Evolutionary conservation across 2,888 invertebrate genomes (phyloP), one percentile per base, ranked within the genome.

Genomic region (Harpalus rubripes): DNA sequence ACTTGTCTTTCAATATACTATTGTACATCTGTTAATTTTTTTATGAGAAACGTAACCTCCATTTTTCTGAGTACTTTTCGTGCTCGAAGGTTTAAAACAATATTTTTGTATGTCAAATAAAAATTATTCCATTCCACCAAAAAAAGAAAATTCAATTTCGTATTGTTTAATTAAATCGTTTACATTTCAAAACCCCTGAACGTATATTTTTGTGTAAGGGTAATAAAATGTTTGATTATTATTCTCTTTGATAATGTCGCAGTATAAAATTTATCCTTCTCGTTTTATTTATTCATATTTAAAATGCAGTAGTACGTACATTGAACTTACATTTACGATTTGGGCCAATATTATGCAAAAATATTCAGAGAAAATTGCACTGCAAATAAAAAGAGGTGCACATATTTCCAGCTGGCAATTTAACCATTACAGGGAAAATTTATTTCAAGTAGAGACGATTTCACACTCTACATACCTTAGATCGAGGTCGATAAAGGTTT

Each of bases 291-390:
- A 4, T 7, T 0, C 12, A 39, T 68, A 68, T 68, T 68, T 65
- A n/a, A 65, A 65, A 65, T 39, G 32, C 26, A n/a, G 22, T 22
- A 32, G 5, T 32, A 32, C n/a, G 68, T 68, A 6, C 39, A 68
- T 15, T 68, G 68, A 68, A 68, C 39, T 68, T 68, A 68, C 12
- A 68, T 32, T 68, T 15, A 26, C 32, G 39, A 68, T 32, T 68
- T 15, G 10, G 68, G 39, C 32, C n/a, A 68, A 68, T 68, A 39
- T 68, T 39, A 68, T 39, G 32, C 15, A 39, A 26, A 32, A 65
- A 26, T 26, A 32, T 16, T 59, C 44, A 12, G 44, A 59, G 15
- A 15, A 59, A 59, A 59, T 59, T 15, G 15, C 16, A 59, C 3
- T 16, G 16, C 1, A 16, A 59, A 59, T 59, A 59, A 59, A 56